Percentiles rank a stretch among this genome's conserved stretches.
Evolutionary conservation across 2,113 vertebrate genomes (phyloP).

Genomic region (Oryzias javanicus): DNA sequence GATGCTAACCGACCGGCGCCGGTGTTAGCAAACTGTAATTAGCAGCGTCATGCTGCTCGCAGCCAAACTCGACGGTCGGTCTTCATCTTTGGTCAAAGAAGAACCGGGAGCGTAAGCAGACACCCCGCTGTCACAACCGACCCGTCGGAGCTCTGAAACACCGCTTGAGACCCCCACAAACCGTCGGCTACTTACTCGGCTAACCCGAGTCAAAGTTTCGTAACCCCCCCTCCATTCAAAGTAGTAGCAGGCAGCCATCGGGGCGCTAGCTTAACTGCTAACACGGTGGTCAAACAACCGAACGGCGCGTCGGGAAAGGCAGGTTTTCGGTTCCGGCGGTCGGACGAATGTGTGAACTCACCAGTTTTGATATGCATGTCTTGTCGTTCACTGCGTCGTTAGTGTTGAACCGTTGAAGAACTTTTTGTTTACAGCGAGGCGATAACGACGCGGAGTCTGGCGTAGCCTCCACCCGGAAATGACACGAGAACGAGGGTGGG

Average conservation of each 20-base stretch:
- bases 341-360: conserved; percentile 31
- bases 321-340: accelerated
- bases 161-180: background rate
- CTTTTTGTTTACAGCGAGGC: conserved; percentile 63
- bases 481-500: conserved; percentile 63
- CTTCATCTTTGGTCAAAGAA: background rate
- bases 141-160: background rate
- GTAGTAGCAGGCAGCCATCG: conserved; percentile 22
- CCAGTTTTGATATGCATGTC: conserved; percentile 82
- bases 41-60: conserved; percentile 37
- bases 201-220: conserved; percentile 69
- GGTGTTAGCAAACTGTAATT: conserved; percentile 54
- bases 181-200: conserved; percentile 2
- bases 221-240: conserved; percentile 67
- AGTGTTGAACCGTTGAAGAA: conserved; percentile 56
- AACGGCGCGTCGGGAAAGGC: background rate
- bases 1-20: conserved; percentile 10
- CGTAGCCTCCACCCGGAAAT: conserved; percentile 69
- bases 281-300: conserved; percentile 8
- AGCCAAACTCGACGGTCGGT: conserved; percentile 9
- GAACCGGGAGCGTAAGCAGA: too few species aligned
- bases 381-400: conserved; percentile 27
- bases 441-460: conserved; percentile 40
- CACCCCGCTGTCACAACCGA: accelerated
- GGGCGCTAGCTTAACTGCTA: conserved; percentile 36